A percentile compares a stretch with the other conserved stretches of the same genome.
These are phyloP conservation scores for Pelagia noctiluca DNA, from an alignment of 30 jellyfish, hydroid and myxozoan genomes.

Conservation along the genomic window DNA sequence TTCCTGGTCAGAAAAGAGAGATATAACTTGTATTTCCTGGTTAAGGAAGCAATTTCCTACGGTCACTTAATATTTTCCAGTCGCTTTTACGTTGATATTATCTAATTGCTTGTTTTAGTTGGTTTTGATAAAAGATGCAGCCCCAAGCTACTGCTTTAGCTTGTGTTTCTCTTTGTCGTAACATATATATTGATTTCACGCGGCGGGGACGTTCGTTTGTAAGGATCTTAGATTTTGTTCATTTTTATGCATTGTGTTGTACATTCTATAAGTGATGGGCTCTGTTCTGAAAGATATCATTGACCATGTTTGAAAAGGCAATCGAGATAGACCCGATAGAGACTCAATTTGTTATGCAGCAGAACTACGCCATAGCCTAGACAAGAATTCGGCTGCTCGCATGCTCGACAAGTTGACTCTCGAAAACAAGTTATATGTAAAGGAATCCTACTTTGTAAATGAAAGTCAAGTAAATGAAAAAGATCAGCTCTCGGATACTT, in stretches of 20 bases:
- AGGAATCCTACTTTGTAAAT: constrained; percentile 25
- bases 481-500: not conserved
- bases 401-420: constrained; percentile 5
- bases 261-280: constrained; percentile 5
- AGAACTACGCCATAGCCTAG: constrained; percentile 17
- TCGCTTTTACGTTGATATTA: too few relatives aligned
- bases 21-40: too few relatives aligned
- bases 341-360: constrained; percentile 22
- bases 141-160: too few relatives aligned
- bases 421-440: not conserved
- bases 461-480: not conserved
- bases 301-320: constrained; percentile 3
- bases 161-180: too few relatives aligned
- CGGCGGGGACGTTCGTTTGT: too few relatives aligned
- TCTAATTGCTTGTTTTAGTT: too few relatives aligned
- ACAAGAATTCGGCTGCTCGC: not conserved
- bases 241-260: not conserved
- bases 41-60: too few relatives aligned
- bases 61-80: too few relatives aligned
- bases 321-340: constrained; percentile 9
- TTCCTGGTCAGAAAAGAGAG: too few relatives aligned
- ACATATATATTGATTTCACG: too few relatives aligned
- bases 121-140: too few relatives aligned
- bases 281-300: constrained; percentile 5
- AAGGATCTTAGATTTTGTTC: too few relatives aligned